Base-by-base conservation (phyloP, 2,113 vertebrate genomes). In the Elanus axillaris region DNA sequence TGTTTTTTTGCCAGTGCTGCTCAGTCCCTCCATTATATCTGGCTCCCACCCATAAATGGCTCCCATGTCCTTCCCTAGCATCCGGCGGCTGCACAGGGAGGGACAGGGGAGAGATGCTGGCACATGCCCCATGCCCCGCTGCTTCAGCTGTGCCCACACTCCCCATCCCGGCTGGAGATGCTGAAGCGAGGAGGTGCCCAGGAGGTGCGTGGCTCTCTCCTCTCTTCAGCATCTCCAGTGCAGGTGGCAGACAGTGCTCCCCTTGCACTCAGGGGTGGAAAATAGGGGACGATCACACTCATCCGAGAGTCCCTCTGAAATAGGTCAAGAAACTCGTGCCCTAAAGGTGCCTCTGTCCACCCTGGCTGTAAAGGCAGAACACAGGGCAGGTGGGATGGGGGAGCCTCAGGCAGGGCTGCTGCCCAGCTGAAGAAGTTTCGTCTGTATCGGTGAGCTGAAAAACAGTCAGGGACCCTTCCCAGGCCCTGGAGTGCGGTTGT, bases 401-500 rank as follows among this genome's bases (percentile, higher is more conserved):
- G 32, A 81, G 31, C 18, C 42, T 47, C 59, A 47, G 63, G 42
- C 50, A 69, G 31, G 29, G 38, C 56, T 69, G 55, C 55, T 92
- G 55, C 34, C 56, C 7, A 2, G 19, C 47, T 55, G 17, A n/a
- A 86, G 71, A 72, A 88, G 29, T 27, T 10, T 18, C 0, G 0
- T 27, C 34, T 74, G 1, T 19, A 17, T 27, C 53, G 40, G 25
- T 6, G 38, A 91, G 42, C 27, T 68, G 38, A n/a, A 42, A 69
- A 87, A 3, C 40, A 80, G 16, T 16, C 32, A n/a, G 47, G 38
- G 25, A 73, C 12, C 12, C 27, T 16, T 71, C 25, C 38, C 29
- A 42, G 42, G 23, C 23, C 31, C 63, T 71, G 60, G 23, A 47
- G 11, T 0, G 0, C 3, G 2, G 17, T 0, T 43, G 23, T 26